Percentiles rank a stretch among this genome's conserved stretches.
phyloP scores from a whole-genome alignment of 2,888 invertebrate species.

The Eucriotettix oculatus region DNA sequence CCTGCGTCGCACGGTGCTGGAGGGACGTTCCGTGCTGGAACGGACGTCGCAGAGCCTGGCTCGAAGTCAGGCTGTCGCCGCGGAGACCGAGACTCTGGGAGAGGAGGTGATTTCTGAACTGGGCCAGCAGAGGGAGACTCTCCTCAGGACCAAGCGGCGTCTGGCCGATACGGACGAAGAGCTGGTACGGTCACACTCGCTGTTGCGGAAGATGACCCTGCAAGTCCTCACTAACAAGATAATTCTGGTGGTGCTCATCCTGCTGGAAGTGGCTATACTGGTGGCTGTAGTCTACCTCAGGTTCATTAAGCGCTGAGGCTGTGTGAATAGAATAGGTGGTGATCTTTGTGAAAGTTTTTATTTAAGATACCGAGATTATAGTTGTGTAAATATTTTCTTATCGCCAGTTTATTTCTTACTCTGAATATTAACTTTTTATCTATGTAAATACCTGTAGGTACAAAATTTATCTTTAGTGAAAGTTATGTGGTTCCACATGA shows the following conservation, averaged over 20 bases:
- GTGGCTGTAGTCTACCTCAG: conserved; percentile 43
- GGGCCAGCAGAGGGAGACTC: conserved; percentile 54
- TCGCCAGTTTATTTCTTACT: too few relatives aligned
- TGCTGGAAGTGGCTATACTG: conserved; percentile 50
- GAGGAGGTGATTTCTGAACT: conserved; percentile 60
- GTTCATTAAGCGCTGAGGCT: conserved; percentile 27
- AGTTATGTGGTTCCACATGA: too few relatives aligned
- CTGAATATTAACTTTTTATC: too few relatives aligned
- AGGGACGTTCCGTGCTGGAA: conserved; percentile 36
- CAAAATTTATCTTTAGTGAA: too few relatives aligned
- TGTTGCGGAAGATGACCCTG: conserved; percentile 47
- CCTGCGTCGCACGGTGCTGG: conserved; percentile 37
- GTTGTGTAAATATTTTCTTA: too few relatives aligned
- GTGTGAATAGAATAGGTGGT: too few relatives aligned
- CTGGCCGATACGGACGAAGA: conserved; percentile 55
- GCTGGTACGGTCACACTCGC: conserved; percentile 41
- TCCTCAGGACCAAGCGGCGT: conserved; percentile 46
- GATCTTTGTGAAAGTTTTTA: not conserved
- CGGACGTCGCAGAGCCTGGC: conserved; percentile 45
- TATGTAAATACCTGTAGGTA: too few relatives aligned
- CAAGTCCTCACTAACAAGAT: conserved; percentile 61
- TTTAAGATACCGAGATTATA: not conserved
- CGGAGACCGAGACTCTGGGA: conserved; percentile 64
- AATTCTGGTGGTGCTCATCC: conserved; percentile 52
- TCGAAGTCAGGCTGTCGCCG: conserved; percentile 21